Percentiles rank a stretch among this genome's conserved stretches.
These are phyloP conservation scores for Corythucha ciliata DNA, from an alignment of 2,888 invertebrate species.

Conservation along the genomic window DNA sequence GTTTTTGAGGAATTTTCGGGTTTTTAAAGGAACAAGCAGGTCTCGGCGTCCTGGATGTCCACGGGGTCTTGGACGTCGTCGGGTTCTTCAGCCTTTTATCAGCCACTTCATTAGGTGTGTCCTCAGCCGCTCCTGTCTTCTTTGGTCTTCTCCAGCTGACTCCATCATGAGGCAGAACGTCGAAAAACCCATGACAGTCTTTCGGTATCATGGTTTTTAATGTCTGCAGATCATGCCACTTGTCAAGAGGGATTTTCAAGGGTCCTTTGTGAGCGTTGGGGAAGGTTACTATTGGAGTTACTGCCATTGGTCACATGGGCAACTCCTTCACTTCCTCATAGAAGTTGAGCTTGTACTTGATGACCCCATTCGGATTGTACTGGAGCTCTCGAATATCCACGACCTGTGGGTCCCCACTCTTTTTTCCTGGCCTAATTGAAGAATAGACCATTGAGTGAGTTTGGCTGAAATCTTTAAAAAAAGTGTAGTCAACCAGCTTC, in stretches of 20 bases:
- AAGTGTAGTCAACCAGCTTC: constrained; percentile 19
- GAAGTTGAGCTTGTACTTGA: constrained; percentile 24
- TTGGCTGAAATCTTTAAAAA: constrained; percentile 24
- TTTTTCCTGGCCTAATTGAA: constrained; percentile 25
- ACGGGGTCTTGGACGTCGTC: constrained; percentile 3
- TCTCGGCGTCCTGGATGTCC: no score
- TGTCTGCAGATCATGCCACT: constrained; percentile 19
- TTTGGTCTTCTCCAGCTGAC: constrained; percentile 7
- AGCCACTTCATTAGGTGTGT: background rate
- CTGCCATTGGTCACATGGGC: constrained; percentile 15
- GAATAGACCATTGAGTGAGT: constrained; percentile 16
- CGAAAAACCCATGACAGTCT: constrained; percentile 21
- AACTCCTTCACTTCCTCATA: constrained; percentile 13
- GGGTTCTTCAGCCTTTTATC: no score
- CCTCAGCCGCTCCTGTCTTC: background rate
- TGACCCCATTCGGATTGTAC: constrained; percentile 14
- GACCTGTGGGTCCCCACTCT: constrained; percentile 20
- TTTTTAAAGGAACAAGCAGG: background rate
- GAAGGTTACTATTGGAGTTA: background rate
- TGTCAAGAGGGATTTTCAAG: constrained; percentile 15
- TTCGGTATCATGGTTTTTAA: constrained; percentile 16
- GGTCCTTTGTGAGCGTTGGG: background rate
- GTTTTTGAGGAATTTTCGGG: constrained; percentile 4
- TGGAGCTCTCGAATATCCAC: constrained; percentile 16
- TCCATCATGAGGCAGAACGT: constrained; percentile 18